phyloP scores from a whole-genome alignment of 2,797 vertebrate species.

The Tinamus major region DNA sequence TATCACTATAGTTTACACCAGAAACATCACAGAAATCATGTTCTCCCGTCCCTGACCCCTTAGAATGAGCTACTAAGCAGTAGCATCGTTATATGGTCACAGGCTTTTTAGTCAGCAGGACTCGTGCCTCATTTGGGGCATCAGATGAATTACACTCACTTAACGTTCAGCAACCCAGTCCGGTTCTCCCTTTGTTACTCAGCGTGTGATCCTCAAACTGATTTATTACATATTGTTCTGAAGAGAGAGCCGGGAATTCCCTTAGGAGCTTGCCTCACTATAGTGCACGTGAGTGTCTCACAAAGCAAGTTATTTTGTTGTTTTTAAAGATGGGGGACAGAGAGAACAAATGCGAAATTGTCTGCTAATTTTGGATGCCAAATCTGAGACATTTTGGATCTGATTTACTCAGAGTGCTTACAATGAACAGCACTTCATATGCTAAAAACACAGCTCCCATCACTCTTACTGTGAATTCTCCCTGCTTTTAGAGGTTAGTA shows the following conservation, averaged over 20 bases:
- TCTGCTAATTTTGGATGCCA: constrained; percentile 21
- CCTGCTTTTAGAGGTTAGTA: not conserved
- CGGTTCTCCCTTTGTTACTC: constrained; percentile 13
- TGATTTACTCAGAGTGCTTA: not conserved
- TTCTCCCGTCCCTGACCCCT: not conserved
- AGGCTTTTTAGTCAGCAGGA: not conserved
- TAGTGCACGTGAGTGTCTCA: not conserved
- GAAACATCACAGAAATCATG: not conserved
- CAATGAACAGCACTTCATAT: not conserved
- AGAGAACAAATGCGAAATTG: constrained; percentile 29
- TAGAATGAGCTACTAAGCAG: not conserved
- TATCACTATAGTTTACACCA: not conserved
- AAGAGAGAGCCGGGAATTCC: constrained; percentile 26
- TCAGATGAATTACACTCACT: not conserved
- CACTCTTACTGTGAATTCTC: not conserved
- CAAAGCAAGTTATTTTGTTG: constrained; percentile 19
- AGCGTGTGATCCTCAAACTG: constrained; percentile 49
- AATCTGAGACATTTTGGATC: constrained; percentile 6
- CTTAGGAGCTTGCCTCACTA: constrained; percentile 25
- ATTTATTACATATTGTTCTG: constrained; percentile 63
- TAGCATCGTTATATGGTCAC: not conserved
- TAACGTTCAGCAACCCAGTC: constrained; percentile 6
- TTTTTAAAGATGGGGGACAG: not conserved
- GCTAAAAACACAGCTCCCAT: not conserved
- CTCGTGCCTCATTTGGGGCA: not conserved